Percentiles rank a stretch among this genome's conserved stretches.
Evolutionary conservation across 2,113 vertebrate species (phyloP).

Genomic region (Cichladusa arquata): DNA sequence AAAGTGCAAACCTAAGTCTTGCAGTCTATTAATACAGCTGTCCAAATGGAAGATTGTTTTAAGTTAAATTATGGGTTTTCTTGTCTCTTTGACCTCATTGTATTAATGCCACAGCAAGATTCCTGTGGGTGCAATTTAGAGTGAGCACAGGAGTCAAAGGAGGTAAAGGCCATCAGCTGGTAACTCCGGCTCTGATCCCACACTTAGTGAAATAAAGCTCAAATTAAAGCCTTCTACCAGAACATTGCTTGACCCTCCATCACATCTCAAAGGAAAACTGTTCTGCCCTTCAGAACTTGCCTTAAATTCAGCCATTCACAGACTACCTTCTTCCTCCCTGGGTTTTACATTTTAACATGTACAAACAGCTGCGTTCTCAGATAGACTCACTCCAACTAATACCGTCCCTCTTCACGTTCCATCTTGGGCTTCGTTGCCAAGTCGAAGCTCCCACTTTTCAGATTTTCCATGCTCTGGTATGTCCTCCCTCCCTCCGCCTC

Average conservation of each 20-base stretch:
- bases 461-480: background rate
- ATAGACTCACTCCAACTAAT: accelerated
- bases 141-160: background rate
- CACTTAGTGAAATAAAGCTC: background rate
- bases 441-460: accelerated
- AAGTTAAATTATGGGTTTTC: background rate
- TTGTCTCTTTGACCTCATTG: background rate
- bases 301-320: accelerated
- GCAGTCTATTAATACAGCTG: no score
- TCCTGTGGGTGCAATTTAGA: background rate
- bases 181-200: background rate
- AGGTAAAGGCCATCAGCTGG: background rate
- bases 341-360: accelerated
- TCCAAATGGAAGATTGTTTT: background rate
- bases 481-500: no score
- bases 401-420: background rate
- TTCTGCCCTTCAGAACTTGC: background rate
- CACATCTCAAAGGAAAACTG: background rate
- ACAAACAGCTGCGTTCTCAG: background rate
- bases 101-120: background rate
- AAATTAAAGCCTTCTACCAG: background rate
- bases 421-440: background rate
- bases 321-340: background rate
- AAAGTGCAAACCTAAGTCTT: background rate
- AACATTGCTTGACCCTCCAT: background rate